Percentiles rank a stretch among this genome's conserved stretches.
Conservation (phyloP, 2,113 vertebrate genomes). For the Centrocercus urophasianus region DNA sequence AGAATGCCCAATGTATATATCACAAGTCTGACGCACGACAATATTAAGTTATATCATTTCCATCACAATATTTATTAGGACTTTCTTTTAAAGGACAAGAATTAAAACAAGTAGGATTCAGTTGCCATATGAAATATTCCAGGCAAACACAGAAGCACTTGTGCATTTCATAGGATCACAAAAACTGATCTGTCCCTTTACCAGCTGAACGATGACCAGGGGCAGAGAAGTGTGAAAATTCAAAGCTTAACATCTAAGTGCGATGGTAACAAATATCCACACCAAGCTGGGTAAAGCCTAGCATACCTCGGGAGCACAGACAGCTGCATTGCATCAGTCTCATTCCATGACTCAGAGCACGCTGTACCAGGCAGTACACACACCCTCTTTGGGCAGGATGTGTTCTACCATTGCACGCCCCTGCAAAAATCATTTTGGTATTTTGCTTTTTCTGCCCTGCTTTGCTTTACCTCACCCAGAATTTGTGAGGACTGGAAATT, state of each 20-base stretch:
- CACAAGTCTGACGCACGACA: not conserved
- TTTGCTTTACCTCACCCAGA: not conserved
- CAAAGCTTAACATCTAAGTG: not conserved
- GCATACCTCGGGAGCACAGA: not conserved
- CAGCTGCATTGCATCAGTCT: not conserved
- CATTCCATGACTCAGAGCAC: not conserved
- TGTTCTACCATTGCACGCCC: rapidly evolving
- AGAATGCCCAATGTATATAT: not conserved
- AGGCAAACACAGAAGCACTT: not conserved
- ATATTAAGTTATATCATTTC: not conserved
- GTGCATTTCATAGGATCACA: not conserved
- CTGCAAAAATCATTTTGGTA: rapidly evolving
- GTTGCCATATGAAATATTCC: not conserved
- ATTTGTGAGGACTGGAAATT: not conserved
- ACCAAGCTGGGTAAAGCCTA: not conserved
- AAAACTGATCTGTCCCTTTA: not conserved
- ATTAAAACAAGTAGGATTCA: not conserved
- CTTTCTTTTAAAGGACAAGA: not conserved
- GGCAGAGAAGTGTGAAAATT: not conserved
- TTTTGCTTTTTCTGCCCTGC: not conserved
- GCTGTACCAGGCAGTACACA: not conserved
- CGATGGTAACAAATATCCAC: not conserved
- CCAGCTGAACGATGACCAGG: not conserved
- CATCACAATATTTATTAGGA: not conserved
- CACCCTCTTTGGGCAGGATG: not conserved